Base-by-base conservation (phyloP, 1,140 invertebrate genomes). In the Eulimnadia texana region DNA sequence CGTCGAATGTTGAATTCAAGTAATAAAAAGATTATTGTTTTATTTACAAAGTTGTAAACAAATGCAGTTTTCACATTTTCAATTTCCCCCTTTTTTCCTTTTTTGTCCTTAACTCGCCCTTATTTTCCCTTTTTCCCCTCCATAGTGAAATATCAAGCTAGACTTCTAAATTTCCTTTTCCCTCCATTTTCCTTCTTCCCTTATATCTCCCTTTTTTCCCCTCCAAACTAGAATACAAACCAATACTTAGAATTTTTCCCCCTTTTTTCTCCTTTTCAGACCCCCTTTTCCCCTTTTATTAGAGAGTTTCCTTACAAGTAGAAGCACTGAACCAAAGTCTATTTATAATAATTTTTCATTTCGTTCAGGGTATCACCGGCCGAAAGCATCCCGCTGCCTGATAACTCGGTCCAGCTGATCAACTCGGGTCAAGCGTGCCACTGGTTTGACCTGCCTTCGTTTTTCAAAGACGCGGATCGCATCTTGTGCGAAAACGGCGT, bases 371-470 rank as follows among this genome's bases (percentile, higher is more conserved):
- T 73, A 11, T 66, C 67, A 27, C 53, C 67, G 25, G 75, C 74
- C 20, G 74, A 76, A 61, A 62, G 68, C 11, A 66, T 75, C 1
- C 61, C 67, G 25, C 66, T 72, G 54, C 3, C 65, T 28, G 64
- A 70, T 42, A 47, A 25, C 3, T 72, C 70, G 42, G 71, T 73
- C 11, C 72, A 77, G 49, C 59, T 79, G 50, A 64, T 78, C 3
- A 76, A 72, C 9, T 68, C 72, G 6, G 68, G 69, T 1, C 69
- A 71, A 51, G 69, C 74, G n/a, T 66, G 72, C 42, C 78, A 79
- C 60, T 79, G 77, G 77, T 72, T 79, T 63, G 69, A 78, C 63
- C 53, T 72, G 9, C 68, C 70, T 1, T 67, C 67, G 53, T 78
- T 79, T 65, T 77, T 72, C 59, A 60, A 64, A n/a, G 77, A 79